Evolutionary conservation across 2,888 invertebrate species (phyloP).

Genomic region (Parasteatoda lunata): DNA sequence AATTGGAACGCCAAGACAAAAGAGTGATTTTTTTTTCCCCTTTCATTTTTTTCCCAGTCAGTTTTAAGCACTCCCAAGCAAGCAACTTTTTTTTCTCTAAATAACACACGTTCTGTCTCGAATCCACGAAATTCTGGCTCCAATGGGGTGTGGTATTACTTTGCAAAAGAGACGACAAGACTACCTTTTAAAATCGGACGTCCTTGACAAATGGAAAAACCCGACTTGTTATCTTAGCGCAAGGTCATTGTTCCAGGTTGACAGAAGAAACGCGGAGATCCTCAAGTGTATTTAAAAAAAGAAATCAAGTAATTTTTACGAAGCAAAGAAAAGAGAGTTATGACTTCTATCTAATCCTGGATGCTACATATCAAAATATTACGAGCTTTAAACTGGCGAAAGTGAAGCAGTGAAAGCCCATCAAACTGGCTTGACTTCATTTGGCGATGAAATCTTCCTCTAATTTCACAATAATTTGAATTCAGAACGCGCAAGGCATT

Average conservation of each 20-base stretch:
- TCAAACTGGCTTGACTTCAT: too few relatives aligned
- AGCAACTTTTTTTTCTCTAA: not conserved
- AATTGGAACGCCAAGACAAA: not conserved
- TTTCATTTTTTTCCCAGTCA: not conserved
- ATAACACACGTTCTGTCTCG: too few relatives aligned
- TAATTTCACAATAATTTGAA: too few relatives aligned
- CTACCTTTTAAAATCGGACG: not conserved
- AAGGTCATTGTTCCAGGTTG: not conserved
- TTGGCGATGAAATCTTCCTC: too few relatives aligned
- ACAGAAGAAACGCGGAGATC: not conserved
- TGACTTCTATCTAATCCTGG: too few relatives aligned
- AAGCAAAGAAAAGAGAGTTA: too few relatives aligned
- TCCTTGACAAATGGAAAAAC: conserved; percentile 5
- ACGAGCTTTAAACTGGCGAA: too few relatives aligned
- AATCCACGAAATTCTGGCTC: not conserved
- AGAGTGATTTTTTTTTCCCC: not conserved
- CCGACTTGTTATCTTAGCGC: not conserved
- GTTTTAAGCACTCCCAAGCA: not conserved
- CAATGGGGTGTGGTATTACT: not conserved
- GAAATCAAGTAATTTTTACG: too few relatives aligned
- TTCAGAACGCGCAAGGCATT: too few relatives aligned
- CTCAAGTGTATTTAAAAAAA: too few relatives aligned
- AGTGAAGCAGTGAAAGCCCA: too few relatives aligned
- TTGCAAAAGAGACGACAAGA: not conserved
- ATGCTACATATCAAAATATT: too few relatives aligned